These are phyloP conservation scores for Kryptopterus vitreolus DNA, from an alignment of 2,797 vertebrate species.

Conservation along the genomic window DNA sequence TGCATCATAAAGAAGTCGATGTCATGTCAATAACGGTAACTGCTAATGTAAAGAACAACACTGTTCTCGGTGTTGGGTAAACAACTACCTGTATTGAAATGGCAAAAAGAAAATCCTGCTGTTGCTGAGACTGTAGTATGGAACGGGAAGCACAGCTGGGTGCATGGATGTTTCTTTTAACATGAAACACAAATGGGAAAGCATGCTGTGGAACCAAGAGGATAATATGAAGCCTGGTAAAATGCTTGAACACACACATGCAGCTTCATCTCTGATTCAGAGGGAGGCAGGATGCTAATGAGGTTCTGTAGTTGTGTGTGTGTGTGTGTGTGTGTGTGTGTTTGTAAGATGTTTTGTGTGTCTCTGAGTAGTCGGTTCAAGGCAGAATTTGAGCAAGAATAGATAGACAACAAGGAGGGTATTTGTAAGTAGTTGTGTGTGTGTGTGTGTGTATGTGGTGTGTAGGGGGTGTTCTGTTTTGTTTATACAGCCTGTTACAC, in stretches of 20 bases:
- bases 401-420: conserved; percentile 31
- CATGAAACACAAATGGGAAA: conserved; percentile 56
- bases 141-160: conserved; percentile 67
- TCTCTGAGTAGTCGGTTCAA: conserved; percentile 43
- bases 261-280: conserved; percentile 68
- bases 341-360: conserved; percentile 20
- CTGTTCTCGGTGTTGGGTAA: conserved; percentile 14
- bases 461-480: neutral
- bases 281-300: conserved; percentile 36
- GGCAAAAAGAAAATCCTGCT: conserved; percentile 19
- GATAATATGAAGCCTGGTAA: conserved; percentile 55
- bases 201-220: conserved; percentile 69
- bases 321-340: conserved; percentile 11
- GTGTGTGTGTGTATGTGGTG: conserved; percentile 15
- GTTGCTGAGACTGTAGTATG: conserved; percentile 48
- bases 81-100: conserved; percentile 12
- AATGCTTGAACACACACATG: conserved; percentile 67
- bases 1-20: conserved; percentile 10
- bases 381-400: conserved; percentile 30
- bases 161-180: conserved; percentile 43
- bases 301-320: conserved; percentile 51
- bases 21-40: conserved; percentile 4
- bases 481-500: conserved; percentile 38
- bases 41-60: conserved; percentile 20
- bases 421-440: conserved; percentile 31